Evolutionary conservation across 2,888 invertebrate genomes (phyloP).

Genomic region (Odontothrips loti): DNA sequence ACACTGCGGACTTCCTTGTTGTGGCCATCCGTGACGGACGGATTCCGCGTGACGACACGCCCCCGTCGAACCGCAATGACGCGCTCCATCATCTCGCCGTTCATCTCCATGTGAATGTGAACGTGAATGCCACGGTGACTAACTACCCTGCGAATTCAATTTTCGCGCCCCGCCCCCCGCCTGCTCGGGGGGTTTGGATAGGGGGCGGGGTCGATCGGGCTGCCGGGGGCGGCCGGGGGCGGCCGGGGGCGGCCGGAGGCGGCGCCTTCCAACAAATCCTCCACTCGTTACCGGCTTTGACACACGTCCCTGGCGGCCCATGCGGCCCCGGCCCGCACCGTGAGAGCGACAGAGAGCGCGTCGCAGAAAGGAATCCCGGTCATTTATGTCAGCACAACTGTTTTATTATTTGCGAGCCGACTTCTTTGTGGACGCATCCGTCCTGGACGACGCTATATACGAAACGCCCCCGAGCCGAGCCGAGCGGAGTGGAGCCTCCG

Average conservation of each 20-base stretch:
- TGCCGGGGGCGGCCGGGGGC: background rate
- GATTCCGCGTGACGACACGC: background rate
- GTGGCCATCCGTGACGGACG: too few relatives aligned
- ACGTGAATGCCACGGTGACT: background rate
- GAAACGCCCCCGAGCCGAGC: too few relatives aligned
- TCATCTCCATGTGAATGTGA: too few relatives aligned
- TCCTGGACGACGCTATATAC: too few relatives aligned
- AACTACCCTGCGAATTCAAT: background rate
- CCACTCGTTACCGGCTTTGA: background rate
- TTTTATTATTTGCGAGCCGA: slow-evolving; percentile 19
- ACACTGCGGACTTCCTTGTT: too few relatives aligned
- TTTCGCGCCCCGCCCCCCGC: background rate
- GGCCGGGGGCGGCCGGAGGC: background rate
- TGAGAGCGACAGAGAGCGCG: background rate
- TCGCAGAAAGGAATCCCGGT: background rate
- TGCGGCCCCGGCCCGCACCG: too few relatives aligned
- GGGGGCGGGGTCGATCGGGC: background rate
- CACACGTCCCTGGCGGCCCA: background rate
- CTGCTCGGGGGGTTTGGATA: background rate
- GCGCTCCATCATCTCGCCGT: background rate
- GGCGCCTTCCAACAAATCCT: background rate
- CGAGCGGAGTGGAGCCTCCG: background rate
- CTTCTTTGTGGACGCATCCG: background rate
- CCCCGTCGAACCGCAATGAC: background rate
- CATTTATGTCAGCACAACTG: background rate